phyloP scores from a whole-genome alignment of 2,113 vertebrate genomes.

The Hemiscyllium ocellatum region DNA sequence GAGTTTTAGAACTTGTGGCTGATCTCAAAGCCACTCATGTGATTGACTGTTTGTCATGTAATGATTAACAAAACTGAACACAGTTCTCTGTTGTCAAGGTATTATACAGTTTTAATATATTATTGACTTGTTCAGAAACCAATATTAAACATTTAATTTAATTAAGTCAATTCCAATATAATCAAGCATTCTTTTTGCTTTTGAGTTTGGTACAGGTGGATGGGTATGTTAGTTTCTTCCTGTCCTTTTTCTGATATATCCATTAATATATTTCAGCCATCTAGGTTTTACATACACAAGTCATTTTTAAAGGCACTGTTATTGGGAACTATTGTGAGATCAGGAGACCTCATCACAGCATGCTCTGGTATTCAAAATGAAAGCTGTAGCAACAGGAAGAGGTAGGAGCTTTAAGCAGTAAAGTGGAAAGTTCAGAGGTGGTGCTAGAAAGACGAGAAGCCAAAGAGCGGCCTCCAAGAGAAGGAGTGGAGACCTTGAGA shows the following conservation, averaged over 20 bases:
- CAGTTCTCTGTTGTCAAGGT: not conserved
- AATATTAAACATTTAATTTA: not conserved
- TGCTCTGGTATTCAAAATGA: not conserved
- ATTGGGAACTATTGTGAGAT: not conserved
- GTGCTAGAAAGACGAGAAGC: not conserved
- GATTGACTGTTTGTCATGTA: not conserved
- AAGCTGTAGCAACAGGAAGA: not conserved
- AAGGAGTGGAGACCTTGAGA: not conserved
- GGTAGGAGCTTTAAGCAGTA: not conserved
- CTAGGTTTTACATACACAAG: not conserved
- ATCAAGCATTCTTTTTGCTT: not conserved
- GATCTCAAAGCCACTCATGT: not conserved
- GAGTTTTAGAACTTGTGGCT: not conserved
- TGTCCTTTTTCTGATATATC: not conserved
- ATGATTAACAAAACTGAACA: not conserved
- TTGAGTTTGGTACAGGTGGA: not conserved
- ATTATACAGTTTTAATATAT: not conserved
- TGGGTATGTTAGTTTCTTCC: not conserved
- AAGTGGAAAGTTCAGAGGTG: not conserved
- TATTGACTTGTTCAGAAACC: not conserved
- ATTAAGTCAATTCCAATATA: not conserved
- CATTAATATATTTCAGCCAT: not conserved
- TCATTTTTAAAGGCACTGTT: not conserved
- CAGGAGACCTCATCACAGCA: not conserved
- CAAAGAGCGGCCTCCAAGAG: not conserved